Conservation (phyloP, 2,888 invertebrate species). For the Megamerina dolium region DNA sequence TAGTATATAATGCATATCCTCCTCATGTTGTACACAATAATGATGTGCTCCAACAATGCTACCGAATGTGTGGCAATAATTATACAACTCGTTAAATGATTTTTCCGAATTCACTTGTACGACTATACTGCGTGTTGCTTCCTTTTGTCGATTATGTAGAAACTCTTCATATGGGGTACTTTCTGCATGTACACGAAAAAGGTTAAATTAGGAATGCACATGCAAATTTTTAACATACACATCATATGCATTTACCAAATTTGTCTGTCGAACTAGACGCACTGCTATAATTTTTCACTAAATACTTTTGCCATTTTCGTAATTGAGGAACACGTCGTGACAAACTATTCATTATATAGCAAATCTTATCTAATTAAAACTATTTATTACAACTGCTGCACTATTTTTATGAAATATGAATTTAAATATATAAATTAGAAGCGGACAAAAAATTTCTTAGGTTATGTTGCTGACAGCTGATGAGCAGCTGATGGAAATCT, state of each 20-base stretch:
- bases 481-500: no score
- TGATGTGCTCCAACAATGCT: slow-evolving; percentile 60
- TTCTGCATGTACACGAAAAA: not conserved
- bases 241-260: no score
- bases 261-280: no score
- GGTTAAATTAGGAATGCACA: no score
- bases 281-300: slow-evolving; percentile 26
- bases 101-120: slow-evolving; percentile 70
- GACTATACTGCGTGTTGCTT: slow-evolving; percentile 65
- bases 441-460: no score
- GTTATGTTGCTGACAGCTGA: no score
- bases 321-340: no score
- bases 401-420: no score
- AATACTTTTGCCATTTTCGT: slow-evolving; percentile 23
- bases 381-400: no score
- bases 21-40: slow-evolving; percentile 48
- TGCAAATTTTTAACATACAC: no score
- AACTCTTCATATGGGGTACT: slow-evolving; percentile 53
- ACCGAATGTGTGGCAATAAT: slow-evolving; percentile 65
- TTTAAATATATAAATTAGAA: no score
- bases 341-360: slow-evolving; percentile 28
- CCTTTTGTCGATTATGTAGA: slow-evolving; percentile 54
- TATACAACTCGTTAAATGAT: slow-evolving; percentile 61
- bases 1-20: slow-evolving; percentile 66
- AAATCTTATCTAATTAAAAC: no score